phyloP scores from a whole-genome alignment of 2,113 vertebrate genomes.

The Poeciliopsis occidentalis region DNA sequence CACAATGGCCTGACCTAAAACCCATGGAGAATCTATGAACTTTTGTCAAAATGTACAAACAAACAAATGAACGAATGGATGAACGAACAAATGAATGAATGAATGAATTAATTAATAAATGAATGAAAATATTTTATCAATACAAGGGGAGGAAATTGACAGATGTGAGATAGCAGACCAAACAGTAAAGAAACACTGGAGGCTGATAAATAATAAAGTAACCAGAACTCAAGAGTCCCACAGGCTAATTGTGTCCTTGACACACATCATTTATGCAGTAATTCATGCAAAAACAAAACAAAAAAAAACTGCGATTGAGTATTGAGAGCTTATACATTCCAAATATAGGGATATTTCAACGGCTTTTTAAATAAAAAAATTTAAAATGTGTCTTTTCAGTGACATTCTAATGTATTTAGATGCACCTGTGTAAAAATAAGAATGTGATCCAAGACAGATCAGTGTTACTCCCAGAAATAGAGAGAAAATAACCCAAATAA shows the following conservation, averaged over 20 bases:
- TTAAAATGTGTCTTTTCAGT: too few relatives aligned
- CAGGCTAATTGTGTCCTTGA: not conserved
- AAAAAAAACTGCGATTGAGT: not conserved
- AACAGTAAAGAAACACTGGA: not conserved
- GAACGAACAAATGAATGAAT: too few relatives aligned
- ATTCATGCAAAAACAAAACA: not conserved
- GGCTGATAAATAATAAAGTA: not conserved
- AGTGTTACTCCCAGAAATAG: not conserved
- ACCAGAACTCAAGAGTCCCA: not conserved
- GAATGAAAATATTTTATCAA: too few relatives aligned
- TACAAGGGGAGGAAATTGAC: too few relatives aligned
- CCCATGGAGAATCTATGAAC: not conserved
- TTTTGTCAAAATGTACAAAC: too few relatives aligned
- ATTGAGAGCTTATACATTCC: too few relatives aligned
- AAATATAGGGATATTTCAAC: not conserved
- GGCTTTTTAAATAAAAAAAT: not conserved
- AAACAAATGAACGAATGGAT: too few relatives aligned
- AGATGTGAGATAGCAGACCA: not conserved
- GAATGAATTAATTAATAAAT: too few relatives aligned
- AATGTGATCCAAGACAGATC: not conserved
- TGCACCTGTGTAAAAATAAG: not conserved
- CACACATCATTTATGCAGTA: not conserved
- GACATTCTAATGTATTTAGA: not conserved
- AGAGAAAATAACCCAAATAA: constrained; percentile 31
- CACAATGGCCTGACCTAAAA: not conserved